Conservation (phyloP, 2,888 invertebrate species). For the Nezara viridula region DNA sequence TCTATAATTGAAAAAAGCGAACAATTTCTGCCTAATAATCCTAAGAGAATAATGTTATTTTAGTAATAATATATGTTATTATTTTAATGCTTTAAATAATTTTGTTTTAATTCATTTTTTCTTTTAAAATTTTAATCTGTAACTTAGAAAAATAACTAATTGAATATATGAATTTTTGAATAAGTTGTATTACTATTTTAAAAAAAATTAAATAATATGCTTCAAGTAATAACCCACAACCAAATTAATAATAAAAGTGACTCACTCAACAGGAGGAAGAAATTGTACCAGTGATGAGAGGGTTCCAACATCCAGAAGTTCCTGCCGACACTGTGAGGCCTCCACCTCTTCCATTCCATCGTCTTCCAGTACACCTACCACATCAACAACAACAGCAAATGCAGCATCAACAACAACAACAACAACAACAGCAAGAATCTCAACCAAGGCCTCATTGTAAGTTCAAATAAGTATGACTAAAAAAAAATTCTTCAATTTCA, state of each 20-base stretch:
- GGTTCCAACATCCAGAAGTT: constrained; percentile 62
- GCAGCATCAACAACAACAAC: constrained; percentile 71
- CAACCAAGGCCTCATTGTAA: constrained; percentile 83
- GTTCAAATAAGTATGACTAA: constrained; percentile 68
- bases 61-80: too few species aligned
- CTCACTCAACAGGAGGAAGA: constrained; percentile 65
- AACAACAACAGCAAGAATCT: constrained; percentile 70
- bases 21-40: too few species aligned
- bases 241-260: neutral
- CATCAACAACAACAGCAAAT: constrained; percentile 70
- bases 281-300: constrained; percentile 65
- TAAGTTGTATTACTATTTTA: too few species aligned
- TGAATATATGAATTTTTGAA: too few species aligned
- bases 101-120: too few species aligned
- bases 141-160: too few species aligned
- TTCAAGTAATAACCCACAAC: neutral
- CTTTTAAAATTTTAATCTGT: too few species aligned
- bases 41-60: too few species aligned
- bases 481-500: too few species aligned
- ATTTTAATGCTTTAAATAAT: too few species aligned
- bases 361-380: constrained; percentile 69
- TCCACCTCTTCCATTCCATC: constrained; percentile 68
- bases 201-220: neutral
- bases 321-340: constrained; percentile 66
- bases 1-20: too few species aligned